Percentiles rank a stretch among this genome's conserved stretches.
phyloP scores from a whole-genome alignment of 2,888 invertebrate species.

The Heteromurus nitidus region DNA sequence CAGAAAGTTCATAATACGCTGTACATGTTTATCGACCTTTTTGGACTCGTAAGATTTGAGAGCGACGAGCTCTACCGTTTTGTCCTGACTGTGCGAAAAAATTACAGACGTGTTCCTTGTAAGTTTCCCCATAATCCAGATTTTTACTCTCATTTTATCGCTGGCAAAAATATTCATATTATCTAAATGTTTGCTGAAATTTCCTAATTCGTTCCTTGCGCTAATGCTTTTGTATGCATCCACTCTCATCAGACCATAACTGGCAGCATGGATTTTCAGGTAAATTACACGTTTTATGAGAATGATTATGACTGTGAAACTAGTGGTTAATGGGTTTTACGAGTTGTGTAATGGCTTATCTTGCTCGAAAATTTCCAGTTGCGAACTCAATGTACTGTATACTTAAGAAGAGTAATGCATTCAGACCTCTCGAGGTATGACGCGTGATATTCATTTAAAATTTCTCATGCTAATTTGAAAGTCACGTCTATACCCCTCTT shows the following conservation, averaged over 20 bases:
- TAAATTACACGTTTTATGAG: background rate
- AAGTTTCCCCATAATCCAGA: background rate
- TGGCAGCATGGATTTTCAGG: constrained; percentile 89
- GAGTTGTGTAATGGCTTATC: background rate
- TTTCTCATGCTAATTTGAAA: no score
- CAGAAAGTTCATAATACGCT: constrained; percentile 85
- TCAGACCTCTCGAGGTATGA: constrained; percentile 81
- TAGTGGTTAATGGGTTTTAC: background rate
- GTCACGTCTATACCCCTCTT: no score
- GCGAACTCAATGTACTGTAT: constrained; percentile 89
- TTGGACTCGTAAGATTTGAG: constrained; percentile 82
- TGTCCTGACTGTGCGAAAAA: constrained; percentile 87
- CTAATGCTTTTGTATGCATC: no score
- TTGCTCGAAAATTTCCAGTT: constrained; percentile 76
- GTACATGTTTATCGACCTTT: constrained; percentile 86
- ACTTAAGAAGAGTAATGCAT: constrained; percentile 80
- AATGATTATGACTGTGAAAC: no score
- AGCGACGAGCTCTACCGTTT: constrained; percentile 82
- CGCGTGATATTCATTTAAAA: no score
- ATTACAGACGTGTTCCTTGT: constrained; percentile 85
- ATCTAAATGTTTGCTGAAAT: no score
- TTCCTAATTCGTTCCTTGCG: no score
- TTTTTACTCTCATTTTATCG: background rate
- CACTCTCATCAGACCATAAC: constrained; percentile 88
- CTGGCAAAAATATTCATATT: no score